Conservation (phyloP, 1,140 invertebrate species). For the Bombus pyrosoma region DNA sequence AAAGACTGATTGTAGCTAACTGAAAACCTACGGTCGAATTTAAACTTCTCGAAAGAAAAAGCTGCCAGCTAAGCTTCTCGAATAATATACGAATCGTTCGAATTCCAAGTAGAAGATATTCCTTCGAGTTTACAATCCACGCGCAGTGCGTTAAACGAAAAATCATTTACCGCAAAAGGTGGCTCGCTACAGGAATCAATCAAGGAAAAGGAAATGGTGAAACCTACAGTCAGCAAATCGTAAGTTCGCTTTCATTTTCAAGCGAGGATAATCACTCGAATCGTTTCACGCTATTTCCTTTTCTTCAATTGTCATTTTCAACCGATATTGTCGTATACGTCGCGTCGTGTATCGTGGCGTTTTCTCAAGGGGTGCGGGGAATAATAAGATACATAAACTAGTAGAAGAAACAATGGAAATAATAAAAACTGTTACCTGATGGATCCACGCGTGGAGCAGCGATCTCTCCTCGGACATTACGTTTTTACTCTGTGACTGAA, state of each 20-base stretch:
- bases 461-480: background rate
- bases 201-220: background rate
- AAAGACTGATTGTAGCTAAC: background rate
- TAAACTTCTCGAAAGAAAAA: background rate
- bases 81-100: no score
- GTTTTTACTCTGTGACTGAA: constrained; percentile 50
- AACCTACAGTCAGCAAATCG: background rate
- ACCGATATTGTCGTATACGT: background rate
- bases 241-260: background rate
- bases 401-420: background rate
- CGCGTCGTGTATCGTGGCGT: background rate
- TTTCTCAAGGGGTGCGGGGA: background rate
- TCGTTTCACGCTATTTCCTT: background rate
- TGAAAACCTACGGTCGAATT: background rate
- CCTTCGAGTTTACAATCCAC: background rate
- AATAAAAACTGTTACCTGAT: constrained; percentile 50
- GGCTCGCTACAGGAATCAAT: background rate
- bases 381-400: background rate
- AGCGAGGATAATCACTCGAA: background rate
- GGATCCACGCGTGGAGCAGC: constrained; percentile 18
- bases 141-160: background rate
- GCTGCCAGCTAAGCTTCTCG: no score
- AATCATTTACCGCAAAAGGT: no score
- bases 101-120: background rate
- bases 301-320: background rate